Conservation (phyloP, 2,797 vertebrate species). For the Eleutherodactylus coqui region DNA sequence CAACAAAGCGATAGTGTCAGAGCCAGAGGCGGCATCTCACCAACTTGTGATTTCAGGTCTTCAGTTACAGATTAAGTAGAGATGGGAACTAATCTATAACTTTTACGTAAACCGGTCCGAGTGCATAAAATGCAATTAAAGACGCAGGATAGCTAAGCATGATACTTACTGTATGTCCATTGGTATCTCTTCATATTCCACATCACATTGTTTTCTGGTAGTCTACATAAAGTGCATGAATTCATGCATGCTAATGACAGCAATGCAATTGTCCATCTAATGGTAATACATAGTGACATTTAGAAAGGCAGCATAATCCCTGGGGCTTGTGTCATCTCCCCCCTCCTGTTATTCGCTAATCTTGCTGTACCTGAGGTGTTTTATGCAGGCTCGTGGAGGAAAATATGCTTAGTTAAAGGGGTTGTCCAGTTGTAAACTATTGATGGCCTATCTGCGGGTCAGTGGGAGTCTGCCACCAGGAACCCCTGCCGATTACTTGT, state of each 20-base stretch:
- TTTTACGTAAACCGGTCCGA: background rate
- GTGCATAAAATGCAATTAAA: background rate
- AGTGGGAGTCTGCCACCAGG: too few relatives aligned
- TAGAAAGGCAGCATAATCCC: background rate
- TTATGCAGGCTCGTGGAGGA: too few relatives aligned
- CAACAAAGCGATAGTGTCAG: constrained; percentile 48
- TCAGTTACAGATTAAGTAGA: constrained; percentile 9
- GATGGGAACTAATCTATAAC: constrained; percentile 41
- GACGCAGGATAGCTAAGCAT: background rate
- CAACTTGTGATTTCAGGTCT: constrained; percentile 56
- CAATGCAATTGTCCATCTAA: background rate
- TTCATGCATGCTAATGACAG: constrained; percentile 3
- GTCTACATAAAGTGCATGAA: background rate
- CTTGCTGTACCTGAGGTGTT: background rate
- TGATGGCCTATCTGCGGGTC: too few relatives aligned
- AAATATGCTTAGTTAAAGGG: too few relatives aligned
- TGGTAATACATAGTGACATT: background rate
- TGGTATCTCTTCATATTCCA: background rate
- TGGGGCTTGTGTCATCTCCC: background rate
- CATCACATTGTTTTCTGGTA: background rate
- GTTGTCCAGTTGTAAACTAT: too few relatives aligned
- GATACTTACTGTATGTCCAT: background rate
- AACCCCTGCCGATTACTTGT: too few relatives aligned
- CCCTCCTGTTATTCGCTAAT: background rate
- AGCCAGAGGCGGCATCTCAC: constrained; percentile 36